Conservation (phyloP, 1,140 invertebrate genomes). For the Drosophila prosaltans region DNA sequence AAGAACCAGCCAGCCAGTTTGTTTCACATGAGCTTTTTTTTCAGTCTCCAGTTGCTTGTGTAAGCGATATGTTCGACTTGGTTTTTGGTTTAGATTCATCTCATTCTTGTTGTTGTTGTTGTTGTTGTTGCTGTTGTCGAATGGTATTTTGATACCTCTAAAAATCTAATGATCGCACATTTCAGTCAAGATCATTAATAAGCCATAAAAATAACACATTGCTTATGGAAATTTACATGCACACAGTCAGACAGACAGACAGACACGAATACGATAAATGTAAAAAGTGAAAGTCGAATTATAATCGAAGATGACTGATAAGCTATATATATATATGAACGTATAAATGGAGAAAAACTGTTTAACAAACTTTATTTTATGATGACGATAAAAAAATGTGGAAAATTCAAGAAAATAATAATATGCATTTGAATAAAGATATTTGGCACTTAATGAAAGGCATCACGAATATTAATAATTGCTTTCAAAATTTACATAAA, state of each 20-base stretch:
- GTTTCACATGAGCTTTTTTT: conserved; percentile 16
- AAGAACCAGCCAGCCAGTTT: conserved; percentile 37
- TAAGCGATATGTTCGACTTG: conserved; percentile 58
- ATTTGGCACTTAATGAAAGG: background rate
- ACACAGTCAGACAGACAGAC: background rate
- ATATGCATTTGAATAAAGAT: background rate
- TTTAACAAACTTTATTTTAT: background rate
- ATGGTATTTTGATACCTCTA: conserved; percentile 34
- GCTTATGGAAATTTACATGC: conserved; percentile 38
- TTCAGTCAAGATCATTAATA: conserved; percentile 72
- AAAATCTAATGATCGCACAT: conserved; percentile 69
- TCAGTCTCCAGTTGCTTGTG: conserved; percentile 26
- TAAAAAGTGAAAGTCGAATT: conserved; percentile 63
- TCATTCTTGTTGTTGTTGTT: conserved; percentile 17
- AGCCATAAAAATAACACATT: conserved; percentile 74
- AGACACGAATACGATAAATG: conserved; percentile 5
- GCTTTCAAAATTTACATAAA: too few species aligned
- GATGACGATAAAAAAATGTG: background rate
- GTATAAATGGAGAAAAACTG: background rate
- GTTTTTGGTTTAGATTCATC: conserved; percentile 31
- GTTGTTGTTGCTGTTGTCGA: conserved; percentile 15
- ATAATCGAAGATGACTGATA: conserved; percentile 36
- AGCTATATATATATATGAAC: background rate
- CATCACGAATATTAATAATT: background rate
- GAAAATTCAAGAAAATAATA: background rate